Evolutionary conservation across 2,797 vertebrate species (phyloP).

Genomic region (Leuciscus waleckii): DNA sequence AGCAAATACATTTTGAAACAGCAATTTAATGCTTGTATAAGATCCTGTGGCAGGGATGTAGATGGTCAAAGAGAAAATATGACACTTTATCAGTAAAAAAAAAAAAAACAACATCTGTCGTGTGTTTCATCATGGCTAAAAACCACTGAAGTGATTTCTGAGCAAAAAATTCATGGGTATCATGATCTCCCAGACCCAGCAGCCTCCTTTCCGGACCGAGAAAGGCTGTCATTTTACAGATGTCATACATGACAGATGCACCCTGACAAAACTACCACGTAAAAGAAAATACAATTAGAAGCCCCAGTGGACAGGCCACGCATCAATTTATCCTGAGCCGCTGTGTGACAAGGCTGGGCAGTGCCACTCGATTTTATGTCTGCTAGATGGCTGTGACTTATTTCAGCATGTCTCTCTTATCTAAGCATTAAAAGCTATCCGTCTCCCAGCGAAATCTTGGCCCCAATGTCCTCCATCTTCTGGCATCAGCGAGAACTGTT

Average conservation of each 20-base stretch:
- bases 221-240: slow-evolving; percentile 80
- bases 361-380: slow-evolving; percentile 60
- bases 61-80: slow-evolving; percentile 63
- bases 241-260: slow-evolving; percentile 79
- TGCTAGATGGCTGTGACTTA: slow-evolving; percentile 60
- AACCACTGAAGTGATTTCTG: slow-evolving; percentile 77
- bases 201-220: slow-evolving; percentile 72
- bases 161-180: slow-evolving; percentile 73
- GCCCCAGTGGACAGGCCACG: slow-evolving; percentile 78
- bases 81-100: slow-evolving; percentile 47
- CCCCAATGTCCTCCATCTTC: slow-evolving; percentile 68
- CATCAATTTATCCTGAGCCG: slow-evolving; percentile 79
- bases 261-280: slow-evolving; percentile 78
- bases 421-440: slow-evolving; percentile 63
- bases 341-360: slow-evolving; percentile 71
- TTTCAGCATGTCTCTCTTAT: slow-evolving; percentile 69
- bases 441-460: slow-evolving; percentile 59
- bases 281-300: slow-evolving; percentile 84
- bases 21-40: not conserved
- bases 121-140: slow-evolving; percentile 63
- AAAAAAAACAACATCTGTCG: slow-evolving; percentile 27
- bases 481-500: slow-evolving; percentile 57
- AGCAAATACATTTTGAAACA: not conserved
- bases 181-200: slow-evolving; percentile 69
- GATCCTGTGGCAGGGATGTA: not conserved